A percentile compares a stretch with the other conserved stretches of the same genome.
phyloP scores from a whole-genome alignment of 2,797 vertebrate species.

The Acanthiza pusilla region DNA sequence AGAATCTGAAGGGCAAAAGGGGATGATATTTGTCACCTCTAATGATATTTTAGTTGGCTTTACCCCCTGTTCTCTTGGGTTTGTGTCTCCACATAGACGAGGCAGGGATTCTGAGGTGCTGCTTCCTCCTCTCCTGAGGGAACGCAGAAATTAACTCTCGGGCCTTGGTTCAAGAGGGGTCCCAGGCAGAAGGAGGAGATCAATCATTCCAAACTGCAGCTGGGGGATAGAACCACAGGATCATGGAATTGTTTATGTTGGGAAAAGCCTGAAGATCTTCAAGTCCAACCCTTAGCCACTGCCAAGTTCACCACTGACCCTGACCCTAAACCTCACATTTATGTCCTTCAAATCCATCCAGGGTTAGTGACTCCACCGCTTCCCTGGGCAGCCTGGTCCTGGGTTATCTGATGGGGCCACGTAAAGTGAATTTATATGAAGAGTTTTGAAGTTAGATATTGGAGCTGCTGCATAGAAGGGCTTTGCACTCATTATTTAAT shows the following conservation, averaged over 20 bases:
- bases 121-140: background rate
- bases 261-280: background rate
- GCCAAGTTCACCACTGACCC: background rate
- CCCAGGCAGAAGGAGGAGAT: background rate
- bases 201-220: background rate
- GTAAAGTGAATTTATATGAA: background rate
- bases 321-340: no score
- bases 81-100: background rate
- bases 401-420: background rate
- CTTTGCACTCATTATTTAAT: background rate
- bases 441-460: background rate
- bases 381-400: background rate
- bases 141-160: background rate
- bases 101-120: background rate
- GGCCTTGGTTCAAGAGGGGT: background rate
- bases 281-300: background rate
- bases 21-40: background rate
- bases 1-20: background rate
- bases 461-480: background rate
- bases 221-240: background rate
- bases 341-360: background rate
- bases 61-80: background rate
- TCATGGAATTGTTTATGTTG: background rate
- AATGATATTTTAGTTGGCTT: background rate
- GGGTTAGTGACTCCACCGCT: background rate